Evolutionary conservation across 2,888 invertebrate genomes (phyloP).

Genomic region (Phengaris alcon): DNA sequence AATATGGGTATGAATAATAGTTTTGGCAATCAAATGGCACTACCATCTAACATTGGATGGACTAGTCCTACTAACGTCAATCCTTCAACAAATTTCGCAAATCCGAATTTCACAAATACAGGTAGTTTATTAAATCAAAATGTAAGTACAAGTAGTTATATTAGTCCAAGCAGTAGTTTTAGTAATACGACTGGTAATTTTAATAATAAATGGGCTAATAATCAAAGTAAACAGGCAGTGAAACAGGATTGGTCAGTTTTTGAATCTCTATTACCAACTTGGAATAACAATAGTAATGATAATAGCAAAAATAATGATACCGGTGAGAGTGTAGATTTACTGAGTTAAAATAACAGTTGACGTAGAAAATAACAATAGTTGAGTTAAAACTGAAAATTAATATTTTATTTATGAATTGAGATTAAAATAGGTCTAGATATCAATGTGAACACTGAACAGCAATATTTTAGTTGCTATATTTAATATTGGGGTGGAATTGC

Average conservation of each 20-base stretch:
- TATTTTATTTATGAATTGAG: too few relatives aligned
- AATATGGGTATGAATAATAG: constrained; percentile 31
- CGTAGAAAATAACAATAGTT: background rate
- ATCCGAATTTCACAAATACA: constrained; percentile 27
- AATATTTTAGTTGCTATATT: too few relatives aligned
- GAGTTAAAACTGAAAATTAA: background rate
- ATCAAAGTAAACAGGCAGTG: constrained; percentile 52
- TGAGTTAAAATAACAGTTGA: constrained; percentile 73
- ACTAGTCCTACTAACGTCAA: constrained; percentile 33
- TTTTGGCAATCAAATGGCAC: constrained; percentile 49
- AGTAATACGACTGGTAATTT: constrained; percentile 49
- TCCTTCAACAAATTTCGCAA: constrained; percentile 28
- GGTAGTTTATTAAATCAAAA: background rate
- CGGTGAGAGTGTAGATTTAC: constrained; percentile 83
- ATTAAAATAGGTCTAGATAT: too few relatives aligned
- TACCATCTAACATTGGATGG: constrained; percentile 47
- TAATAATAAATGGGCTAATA: constrained; percentile 69
- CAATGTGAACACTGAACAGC: too few relatives aligned
- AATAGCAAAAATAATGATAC: constrained; percentile 72
- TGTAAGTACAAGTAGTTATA: background rate
- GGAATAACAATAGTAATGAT: constrained; percentile 53
- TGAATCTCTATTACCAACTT: constrained; percentile 75
- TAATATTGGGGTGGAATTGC: too few relatives aligned
- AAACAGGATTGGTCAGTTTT: constrained; percentile 81
- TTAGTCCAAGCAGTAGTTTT: constrained; percentile 32